phyloP scores from a whole-genome alignment of 2,113 vertebrate genomes.

The Gambusia affinis region DNA sequence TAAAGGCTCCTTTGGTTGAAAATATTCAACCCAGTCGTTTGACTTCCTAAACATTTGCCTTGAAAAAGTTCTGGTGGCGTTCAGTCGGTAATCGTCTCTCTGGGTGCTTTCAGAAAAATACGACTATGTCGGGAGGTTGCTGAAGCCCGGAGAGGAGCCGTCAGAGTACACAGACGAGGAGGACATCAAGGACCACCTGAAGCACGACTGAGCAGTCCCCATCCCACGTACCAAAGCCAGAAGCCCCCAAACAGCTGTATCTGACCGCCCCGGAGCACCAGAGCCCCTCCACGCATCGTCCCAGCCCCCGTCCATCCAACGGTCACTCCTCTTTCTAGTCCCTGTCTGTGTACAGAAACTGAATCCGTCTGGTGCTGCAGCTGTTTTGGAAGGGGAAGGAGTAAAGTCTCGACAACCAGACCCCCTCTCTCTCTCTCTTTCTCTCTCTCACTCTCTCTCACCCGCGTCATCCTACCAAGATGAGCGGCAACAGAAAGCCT shows the following conservation, averaged over 20 bases:
- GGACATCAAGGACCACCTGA: constrained; percentile 97
- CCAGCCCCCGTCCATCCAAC: constrained; percentile 33
- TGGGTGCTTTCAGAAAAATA: constrained; percentile 89
- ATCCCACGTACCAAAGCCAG: constrained; percentile 89
- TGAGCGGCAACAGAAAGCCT: constrained; percentile 46
- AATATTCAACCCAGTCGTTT: background rate
- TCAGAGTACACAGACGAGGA: constrained; percentile 99
- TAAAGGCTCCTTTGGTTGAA: background rate
- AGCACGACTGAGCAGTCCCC: constrained; percentile 92
- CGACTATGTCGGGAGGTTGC: constrained; percentile 96
- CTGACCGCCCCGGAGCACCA: constrained; percentile 45
- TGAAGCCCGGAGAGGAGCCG: constrained; percentile 98
- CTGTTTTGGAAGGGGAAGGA: constrained; percentile 44
- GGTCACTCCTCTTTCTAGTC: constrained; percentile 5
- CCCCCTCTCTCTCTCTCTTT: constrained; percentile 22
- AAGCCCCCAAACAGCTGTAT: constrained; percentile 87
- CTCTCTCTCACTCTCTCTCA: constrained; percentile 5
- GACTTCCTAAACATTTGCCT: background rate
- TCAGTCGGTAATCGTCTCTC: no score
- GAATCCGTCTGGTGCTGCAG: constrained; percentile 45
- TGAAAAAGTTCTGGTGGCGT: background rate
- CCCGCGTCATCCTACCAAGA: constrained; percentile 76
- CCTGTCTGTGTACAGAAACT: constrained; percentile 5
- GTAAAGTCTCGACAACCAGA: constrained; percentile 19
- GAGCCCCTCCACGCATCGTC: constrained; percentile 57